A percentile compares a stretch with the other conserved stretches of the same genome.
Conservation (phyloP, 2,113 vertebrate genomes). For the Callocephalon fimbriatum region DNA sequence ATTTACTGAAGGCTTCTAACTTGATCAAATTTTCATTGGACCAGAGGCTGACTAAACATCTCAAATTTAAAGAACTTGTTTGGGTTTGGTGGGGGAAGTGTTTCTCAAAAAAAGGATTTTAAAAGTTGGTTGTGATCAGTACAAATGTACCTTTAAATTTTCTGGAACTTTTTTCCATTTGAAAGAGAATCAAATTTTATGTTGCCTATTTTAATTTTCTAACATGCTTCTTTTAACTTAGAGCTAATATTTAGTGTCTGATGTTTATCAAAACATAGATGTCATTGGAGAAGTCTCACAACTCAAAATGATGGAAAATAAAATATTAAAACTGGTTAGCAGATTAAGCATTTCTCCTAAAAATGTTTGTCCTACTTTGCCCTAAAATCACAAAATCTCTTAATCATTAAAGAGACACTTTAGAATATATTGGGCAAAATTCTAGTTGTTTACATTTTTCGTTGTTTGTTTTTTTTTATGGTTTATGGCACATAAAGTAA, state of each 20-base stretch:
- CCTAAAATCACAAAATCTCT: not conserved
- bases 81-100: not conserved
- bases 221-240: not conserved
- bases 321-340: not conserved
- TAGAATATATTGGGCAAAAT: not conserved
- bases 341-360: not conserved
- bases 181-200: not conserved
- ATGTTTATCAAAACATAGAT: not conserved
- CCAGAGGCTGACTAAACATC: not conserved
- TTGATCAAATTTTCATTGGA: not conserved
- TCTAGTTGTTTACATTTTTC: not conserved
- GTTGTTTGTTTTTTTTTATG: not conserved
- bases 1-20: not conserved
- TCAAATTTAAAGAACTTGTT: conserved; percentile 5
- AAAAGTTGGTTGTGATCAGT: not conserved
- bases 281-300: not conserved
- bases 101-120: not conserved
- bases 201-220: not conserved
- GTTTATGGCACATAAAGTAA: not conserved
- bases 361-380: not conserved
- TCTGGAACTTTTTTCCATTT: not conserved
- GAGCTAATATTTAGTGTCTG: not conserved
- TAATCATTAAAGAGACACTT: not conserved
- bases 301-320: not conserved
- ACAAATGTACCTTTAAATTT: not conserved